These are phyloP conservation scores for Pempheris klunzingeri DNA, from an alignment of 2,797 vertebrate species.

Conservation along the genomic window DNA sequence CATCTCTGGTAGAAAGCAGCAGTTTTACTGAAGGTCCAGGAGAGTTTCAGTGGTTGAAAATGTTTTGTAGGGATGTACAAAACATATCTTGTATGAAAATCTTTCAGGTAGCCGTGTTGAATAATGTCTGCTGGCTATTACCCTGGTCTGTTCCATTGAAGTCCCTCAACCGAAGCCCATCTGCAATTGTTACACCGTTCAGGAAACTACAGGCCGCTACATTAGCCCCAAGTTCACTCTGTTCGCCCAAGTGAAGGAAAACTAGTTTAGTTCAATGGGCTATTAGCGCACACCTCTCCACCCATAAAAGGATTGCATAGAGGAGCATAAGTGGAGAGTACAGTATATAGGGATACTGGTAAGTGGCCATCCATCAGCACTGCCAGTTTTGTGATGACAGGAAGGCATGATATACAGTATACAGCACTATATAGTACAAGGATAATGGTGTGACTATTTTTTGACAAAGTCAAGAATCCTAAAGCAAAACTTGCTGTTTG, in stretches of 20 bases:
- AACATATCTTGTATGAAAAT: slow-evolving; percentile 12
- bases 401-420: neutral
- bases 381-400: slow-evolving; percentile 25
- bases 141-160: slow-evolving; percentile 51
- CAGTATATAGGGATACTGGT: slow-evolving; percentile 44
- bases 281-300: slow-evolving; percentile 60
- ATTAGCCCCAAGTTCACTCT: slow-evolving; percentile 49
- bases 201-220: slow-evolving; percentile 43
- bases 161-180: slow-evolving; percentile 41
- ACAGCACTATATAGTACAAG: slow-evolving; percentile 2
- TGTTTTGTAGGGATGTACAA: neutral
- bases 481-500: slow-evolving; percentile 20
- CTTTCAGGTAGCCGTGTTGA: slow-evolving; percentile 14
- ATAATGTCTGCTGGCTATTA: slow-evolving; percentile 35
- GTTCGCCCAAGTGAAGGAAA: slow-evolving; percentile 43
- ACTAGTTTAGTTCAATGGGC: slow-evolving; percentile 62
- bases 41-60: neutral
- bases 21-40: neutral
- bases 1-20: neutral
- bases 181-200: slow-evolving; percentile 49
- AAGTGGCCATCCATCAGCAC: slow-evolving; percentile 61
- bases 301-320: slow-evolving; percentile 54
- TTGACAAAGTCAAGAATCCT: slow-evolving; percentile 10
- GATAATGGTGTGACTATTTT: slow-evolving; percentile 20
- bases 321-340: slow-evolving; percentile 43